Conservation (phyloP, 2,888 invertebrate species). For the Ophion slaviceki region DNA sequence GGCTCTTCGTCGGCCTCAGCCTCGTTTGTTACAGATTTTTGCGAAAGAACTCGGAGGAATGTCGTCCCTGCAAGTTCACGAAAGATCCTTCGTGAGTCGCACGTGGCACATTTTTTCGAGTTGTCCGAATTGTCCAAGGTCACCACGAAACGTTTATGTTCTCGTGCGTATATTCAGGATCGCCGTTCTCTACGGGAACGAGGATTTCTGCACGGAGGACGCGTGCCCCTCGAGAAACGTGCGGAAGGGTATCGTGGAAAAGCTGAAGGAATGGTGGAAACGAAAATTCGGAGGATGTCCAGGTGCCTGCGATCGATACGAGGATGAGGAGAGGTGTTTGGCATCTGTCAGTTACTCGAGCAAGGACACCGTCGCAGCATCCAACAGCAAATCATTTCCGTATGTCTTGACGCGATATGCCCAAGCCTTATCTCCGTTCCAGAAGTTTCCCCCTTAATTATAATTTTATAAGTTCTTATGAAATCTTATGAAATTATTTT, state of each 20-base stretch:
- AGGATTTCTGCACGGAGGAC: slow-evolving; percentile 70
- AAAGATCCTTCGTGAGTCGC: slow-evolving; percentile 70
- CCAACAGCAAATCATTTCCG: slow-evolving; percentile 42
- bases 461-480: too few species aligned
- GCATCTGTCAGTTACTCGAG: slow-evolving; percentile 76
- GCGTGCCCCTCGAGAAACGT: slow-evolving; percentile 59
- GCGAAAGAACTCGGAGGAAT: slow-evolving; percentile 70
- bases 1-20: slow-evolving; percentile 76
- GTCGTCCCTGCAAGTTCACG: slow-evolving; percentile 66
- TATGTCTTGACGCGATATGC: background rate
- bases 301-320: slow-evolving; percentile 67
- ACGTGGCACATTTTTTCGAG: background rate
- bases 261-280: slow-evolving; percentile 71
- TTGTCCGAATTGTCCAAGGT: background rate
- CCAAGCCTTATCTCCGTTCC: background rate
- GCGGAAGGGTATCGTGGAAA: slow-evolving; percentile 64
- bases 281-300: slow-evolving; percentile 69
- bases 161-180: slow-evolving; percentile 65
- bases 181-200: slow-evolving; percentile 74
- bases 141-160: background rate
- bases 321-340: slow-evolving; percentile 76
- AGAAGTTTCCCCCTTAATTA: background rate
- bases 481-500: too few species aligned
- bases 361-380: slow-evolving; percentile 70
- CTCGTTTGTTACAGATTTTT: slow-evolving; percentile 76